Percentiles rank a stretch among this genome's conserved stretches.
phyloP scores from a whole-genome alignment of 2,113 vertebrate species.

The Paramisgurnus dabryanus region DNA sequence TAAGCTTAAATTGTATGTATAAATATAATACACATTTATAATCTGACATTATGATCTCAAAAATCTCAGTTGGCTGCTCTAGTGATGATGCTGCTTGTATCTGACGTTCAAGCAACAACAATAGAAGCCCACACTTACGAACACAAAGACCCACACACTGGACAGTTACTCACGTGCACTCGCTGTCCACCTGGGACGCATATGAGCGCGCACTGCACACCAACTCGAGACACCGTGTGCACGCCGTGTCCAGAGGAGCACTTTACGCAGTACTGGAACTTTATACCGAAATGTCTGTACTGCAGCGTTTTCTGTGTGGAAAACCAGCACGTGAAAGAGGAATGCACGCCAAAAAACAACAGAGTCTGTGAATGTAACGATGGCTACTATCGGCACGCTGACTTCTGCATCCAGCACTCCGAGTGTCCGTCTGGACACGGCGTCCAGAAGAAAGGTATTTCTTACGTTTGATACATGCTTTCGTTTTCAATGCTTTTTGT shows the following conservation, averaged over 20 bases:
- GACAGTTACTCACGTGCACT: slow-evolving; percentile 52
- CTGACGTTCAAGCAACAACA: not conserved
- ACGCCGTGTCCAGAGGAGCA: slow-evolving; percentile 45
- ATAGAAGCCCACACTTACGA: slow-evolving; percentile 45
- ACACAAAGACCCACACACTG: slow-evolving; percentile 34
- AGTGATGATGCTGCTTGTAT: slow-evolving; percentile 28
- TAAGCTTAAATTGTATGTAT: not conserved
- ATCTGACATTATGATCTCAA: too few relatives aligned
- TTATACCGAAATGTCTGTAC: slow-evolving; percentile 71
- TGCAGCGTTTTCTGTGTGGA: slow-evolving; percentile 65
- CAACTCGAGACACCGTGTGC: slow-evolving; percentile 59
- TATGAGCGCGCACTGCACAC: slow-evolving; percentile 61
- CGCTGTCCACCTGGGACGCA: slow-evolving; percentile 65
- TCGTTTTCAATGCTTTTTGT: not conserved
- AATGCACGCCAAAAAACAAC: slow-evolving; percentile 63
- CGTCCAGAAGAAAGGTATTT: slow-evolving; percentile 61
- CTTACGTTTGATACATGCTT: not conserved
- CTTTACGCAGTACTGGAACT: slow-evolving; percentile 73
- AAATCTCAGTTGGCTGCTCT: slow-evolving; percentile 50
- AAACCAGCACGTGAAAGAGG: slow-evolving; percentile 61
- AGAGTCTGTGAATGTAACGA: slow-evolving; percentile 70
- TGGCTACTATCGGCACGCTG: slow-evolving; percentile 59
- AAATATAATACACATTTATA: too few relatives aligned
- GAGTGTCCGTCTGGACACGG: slow-evolving; percentile 62
- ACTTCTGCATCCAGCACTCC: slow-evolving; percentile 64